These are phyloP conservation scores for Magallana gigas DNA, from an alignment of 1,140 invertebrate genomes.

Conservation along the genomic window DNA sequence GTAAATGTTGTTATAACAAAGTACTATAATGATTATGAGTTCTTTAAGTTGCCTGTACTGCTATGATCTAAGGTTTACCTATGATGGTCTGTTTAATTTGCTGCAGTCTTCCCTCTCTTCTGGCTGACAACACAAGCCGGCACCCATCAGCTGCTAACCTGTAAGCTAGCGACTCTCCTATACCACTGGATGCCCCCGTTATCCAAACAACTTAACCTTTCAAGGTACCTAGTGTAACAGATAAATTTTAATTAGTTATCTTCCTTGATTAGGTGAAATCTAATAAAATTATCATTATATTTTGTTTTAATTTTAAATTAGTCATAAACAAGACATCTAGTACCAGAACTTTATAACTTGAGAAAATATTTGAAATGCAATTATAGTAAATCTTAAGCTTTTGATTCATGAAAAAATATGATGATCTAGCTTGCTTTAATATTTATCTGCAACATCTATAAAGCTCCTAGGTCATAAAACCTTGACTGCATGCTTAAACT, in stretches of 20 bases:
- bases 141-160: conserved; percentile 86
- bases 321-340: too few species aligned
- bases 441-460: background rate
- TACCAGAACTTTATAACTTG: too few species aligned
- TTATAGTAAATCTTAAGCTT: background rate
- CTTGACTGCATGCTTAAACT: too few species aligned
- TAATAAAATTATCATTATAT: too few species aligned
- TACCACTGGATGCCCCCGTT: conserved; percentile 93
- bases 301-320: too few species aligned
- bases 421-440: background rate
- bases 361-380: too few species aligned
- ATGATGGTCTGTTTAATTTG: conserved; percentile 84
- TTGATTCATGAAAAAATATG: background rate
- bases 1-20: too few species aligned
- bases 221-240: conserved; percentile 36
- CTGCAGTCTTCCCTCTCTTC: conserved; percentile 86
- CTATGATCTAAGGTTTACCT: background rate
- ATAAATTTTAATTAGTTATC: background rate
- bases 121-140: conserved; percentile 87
- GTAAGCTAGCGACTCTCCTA: conserved; percentile 90
- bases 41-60: too few species aligned
- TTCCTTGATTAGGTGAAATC: too few species aligned
- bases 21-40: too few species aligned
- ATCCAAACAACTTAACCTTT: conserved; percentile 91
- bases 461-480: background rate